Base-by-base conservation (phyloP, 2,888 invertebrate genomes). In the Erpobdella octoculata region DNA sequence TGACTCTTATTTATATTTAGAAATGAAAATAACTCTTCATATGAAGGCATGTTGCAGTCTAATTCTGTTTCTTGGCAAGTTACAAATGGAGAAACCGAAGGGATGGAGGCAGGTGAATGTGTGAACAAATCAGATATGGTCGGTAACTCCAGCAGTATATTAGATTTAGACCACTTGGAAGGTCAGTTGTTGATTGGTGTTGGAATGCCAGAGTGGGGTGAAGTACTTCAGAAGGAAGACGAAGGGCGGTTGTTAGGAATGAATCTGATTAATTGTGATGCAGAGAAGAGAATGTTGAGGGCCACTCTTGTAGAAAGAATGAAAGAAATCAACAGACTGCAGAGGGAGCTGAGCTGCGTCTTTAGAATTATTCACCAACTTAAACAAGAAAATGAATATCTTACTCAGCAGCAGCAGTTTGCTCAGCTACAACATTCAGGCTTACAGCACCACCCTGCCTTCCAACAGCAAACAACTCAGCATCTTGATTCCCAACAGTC, bases 211-310 rank as follows among this genome's bases (percentile, higher is more conserved):
- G 53, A 53, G n/a, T 53, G 53, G 53, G 53, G 53, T 25, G 53
- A 53, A 9, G n/a, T 53, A 15, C 53, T 53, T 53, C 53, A 53
- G 28, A 53, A 53, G 53, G 53, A 53, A 25, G 53, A 53, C 15
- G 53, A 53, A n/a, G 53, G 53, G 53, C 21, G 53, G 53, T 28
- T 53, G 21, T 53, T 53, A 28, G 53, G 28, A 12, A 53, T 53
- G 53, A 53, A 15, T 28, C 28, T 53, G 5, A 53, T 53, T 21
- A 53, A 31, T 62, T 62, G 62, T 35, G 62, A 62, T 35, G 62
- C 62, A 31, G 62, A 62, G 62, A 62, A 62, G 33, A 62, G 35
- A 35, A 62, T 62, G 62, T 18, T 62, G 31, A 62, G 62, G 35
- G 31, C 62, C 28, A 33, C 62, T n/a, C 28, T 62, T n/a, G n/a